Evolutionary conservation across 2,113 vertebrate genomes (phyloP), one percentile per base, ranked within the genome.

Genomic region (Oenanthe oenanthe): DNA sequence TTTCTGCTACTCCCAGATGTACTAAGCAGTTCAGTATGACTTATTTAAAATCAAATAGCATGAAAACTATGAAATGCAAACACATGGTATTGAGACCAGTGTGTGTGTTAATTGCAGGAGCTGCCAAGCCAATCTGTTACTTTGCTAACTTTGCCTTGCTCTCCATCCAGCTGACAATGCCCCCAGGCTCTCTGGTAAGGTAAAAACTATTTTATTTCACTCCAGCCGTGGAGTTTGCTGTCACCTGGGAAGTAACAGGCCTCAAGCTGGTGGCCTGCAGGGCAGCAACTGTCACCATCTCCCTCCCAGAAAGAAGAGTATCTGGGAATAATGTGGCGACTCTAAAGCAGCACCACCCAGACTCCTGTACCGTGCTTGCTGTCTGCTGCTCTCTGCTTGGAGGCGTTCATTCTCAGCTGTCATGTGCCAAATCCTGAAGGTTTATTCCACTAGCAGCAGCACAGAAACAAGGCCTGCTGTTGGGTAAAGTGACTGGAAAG

Each of bases 381-480:
- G 45, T 26, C 45, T 62, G 56, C 53, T 13, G 34, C 68, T 45
- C 14, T 53, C 51, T 67, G 47, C 81, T 43, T 51, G 22, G 38
- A 68, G 47, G 24, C 0, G 1, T n/a, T 74, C 36, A 7, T 32
- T 74, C 43, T 62, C 32, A 16, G 22, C 60, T 71, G 60, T 31
- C 20, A 3, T 2, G 28, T 0, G 2, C 3, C 1, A 68, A 57
- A 78, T 38, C 38, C 2, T 3, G 12, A 36, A 45, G 45, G 60
- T 8, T 45, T 26, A n/a, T 51, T 74, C 42, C 16, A 7, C 68
- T 34, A 1, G 9, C 22, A 40, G 72, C 67, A 88, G 53, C 83
- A 28, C 31, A 66, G 78, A 70, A 58, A 40, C 50, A 40, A 71
- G 65, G 26, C 51, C 76, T 56, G 45, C 34, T 40, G 18, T 5